Evolutionary conservation across 2,113 vertebrate genomes (phyloP).

Genomic region (Eonycteris spelaea): DNA sequence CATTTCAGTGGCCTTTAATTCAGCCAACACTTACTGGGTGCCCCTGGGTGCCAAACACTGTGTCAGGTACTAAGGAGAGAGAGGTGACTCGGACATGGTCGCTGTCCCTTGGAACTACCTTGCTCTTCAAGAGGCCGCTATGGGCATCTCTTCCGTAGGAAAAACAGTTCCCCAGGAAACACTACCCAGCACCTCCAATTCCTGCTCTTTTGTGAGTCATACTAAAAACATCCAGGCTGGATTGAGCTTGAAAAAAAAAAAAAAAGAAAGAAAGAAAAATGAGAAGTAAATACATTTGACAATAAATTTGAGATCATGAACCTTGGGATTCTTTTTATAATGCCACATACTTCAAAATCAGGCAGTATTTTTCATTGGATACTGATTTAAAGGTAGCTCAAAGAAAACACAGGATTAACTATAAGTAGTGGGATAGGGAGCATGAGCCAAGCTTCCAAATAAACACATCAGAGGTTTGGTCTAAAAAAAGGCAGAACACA

Average conservation of each 20-base stretch:
- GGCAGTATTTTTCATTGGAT: constrained; percentile 49
- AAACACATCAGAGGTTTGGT: constrained; percentile 66
- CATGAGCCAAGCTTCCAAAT: constrained; percentile 63
- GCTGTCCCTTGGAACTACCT: neutral
- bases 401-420: constrained; percentile 72
- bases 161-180: neutral
- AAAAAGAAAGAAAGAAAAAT: neutral
- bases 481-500: constrained; percentile 74
- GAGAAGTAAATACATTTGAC: constrained; percentile 58
- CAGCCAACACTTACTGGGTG: neutral
- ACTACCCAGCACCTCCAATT: neutral
- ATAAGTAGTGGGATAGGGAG: constrained; percentile 31
- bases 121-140: neutral
- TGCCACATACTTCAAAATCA: constrained; percentile 40
- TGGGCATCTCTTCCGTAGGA: neutral
- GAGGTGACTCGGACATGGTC: rapidly evolving
- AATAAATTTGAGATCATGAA: constrained; percentile 66
- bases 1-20: neutral
- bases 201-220: neutral
- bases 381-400: constrained; percentile 73
- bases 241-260: neutral
- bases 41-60: rapidly evolving
- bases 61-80: neutral
- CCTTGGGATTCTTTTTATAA: constrained; percentile 62
- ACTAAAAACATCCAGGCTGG: neutral